These are phyloP conservation scores for Pangasius krempfi DNA, from an alignment of 2,797 vertebrate genomes.

Conservation along the genomic window DNA sequence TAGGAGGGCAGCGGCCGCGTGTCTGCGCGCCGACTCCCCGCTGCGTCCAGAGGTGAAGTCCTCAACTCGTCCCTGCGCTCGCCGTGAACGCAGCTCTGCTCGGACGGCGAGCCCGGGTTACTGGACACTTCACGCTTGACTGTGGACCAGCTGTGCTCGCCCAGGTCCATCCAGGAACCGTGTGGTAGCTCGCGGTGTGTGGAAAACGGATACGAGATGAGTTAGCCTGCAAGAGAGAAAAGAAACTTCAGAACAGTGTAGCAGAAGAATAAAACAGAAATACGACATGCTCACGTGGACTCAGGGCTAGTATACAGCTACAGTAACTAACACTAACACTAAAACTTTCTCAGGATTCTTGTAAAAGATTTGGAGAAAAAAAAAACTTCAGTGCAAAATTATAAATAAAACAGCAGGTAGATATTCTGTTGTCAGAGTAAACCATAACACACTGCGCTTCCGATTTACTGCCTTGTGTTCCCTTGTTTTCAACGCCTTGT, in stretches of 20 bases:
- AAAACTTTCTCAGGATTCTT: background rate
- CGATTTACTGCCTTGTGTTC: too few relatives aligned
- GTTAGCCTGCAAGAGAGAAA: constrained; percentile 62
- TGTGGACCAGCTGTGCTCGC: constrained; percentile 92
- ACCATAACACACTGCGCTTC: background rate
- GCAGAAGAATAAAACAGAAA: background rate
- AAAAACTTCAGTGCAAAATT: background rate
- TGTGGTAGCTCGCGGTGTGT: constrained; percentile 73
- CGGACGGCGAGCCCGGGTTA: constrained; percentile 80
- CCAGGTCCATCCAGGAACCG: constrained; percentile 97
- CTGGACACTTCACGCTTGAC: constrained; percentile 88
- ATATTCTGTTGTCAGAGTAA: background rate
- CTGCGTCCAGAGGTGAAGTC: constrained; percentile 80
- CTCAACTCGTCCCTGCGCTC: constrained; percentile 80
- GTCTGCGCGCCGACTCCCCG: constrained; percentile 80
- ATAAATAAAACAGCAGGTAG: background rate
- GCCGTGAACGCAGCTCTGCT: constrained; percentile 75
- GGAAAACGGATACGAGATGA: constrained; percentile 66
- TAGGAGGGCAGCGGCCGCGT: constrained; percentile 82
- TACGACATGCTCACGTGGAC: too few relatives aligned
- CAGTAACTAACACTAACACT: background rate
- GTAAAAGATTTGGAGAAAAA: background rate
- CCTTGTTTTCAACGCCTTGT: background rate
- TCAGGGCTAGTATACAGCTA: background rate
- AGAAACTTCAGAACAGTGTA: constrained; percentile 2